phyloP scores from a whole-genome alignment of 64 coral and sea anemone genomes.

The Pachyseris speciosa region DNA sequence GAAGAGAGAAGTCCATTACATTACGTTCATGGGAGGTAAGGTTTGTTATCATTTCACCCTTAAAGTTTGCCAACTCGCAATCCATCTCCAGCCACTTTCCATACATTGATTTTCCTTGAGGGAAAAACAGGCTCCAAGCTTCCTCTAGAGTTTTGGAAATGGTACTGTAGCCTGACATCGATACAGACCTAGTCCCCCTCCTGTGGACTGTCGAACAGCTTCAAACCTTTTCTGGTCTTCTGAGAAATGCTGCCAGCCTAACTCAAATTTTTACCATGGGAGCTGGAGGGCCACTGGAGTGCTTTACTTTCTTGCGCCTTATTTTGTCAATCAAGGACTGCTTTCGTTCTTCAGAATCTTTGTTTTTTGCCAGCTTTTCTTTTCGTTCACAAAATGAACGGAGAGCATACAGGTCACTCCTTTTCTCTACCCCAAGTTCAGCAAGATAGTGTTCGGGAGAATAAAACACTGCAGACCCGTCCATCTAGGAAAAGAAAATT shows the following conservation, averaged over 20 bases:
- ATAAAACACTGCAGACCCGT: conserved; percentile 35
- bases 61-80: conserved; percentile 24
- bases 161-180: conserved; percentile 6
- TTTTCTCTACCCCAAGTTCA: not conserved
- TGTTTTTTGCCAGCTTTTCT: not conserved
- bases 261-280: conserved; percentile 33
- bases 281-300: not conserved
- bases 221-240: not conserved
- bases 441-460: conserved; percentile 11
- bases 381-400: conserved; percentile 20
- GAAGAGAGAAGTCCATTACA: conserved; percentile 24
- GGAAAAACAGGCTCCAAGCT: conserved; percentile 45
- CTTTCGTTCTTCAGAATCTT: conserved; percentile 16
- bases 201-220: conserved; percentile 27
- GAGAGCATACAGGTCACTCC: conserved; percentile 45
- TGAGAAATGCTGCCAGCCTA: conserved; percentile 32
- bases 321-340: conserved; percentile 11
- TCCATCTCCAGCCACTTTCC: conserved; percentile 33
- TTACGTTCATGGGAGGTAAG: not conserved
- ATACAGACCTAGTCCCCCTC: conserved; percentile 41
- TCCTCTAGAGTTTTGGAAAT: conserved; percentile 20
- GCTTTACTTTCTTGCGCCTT: conserved; percentile 4
- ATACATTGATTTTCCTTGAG: conserved; percentile 22
- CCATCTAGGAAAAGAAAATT: conserved; percentile 11
- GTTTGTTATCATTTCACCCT: conserved; percentile 1